Evolutionary conservation across 1,140 invertebrate species (phyloP).

Genomic region (Drosophila cardini): DNA sequence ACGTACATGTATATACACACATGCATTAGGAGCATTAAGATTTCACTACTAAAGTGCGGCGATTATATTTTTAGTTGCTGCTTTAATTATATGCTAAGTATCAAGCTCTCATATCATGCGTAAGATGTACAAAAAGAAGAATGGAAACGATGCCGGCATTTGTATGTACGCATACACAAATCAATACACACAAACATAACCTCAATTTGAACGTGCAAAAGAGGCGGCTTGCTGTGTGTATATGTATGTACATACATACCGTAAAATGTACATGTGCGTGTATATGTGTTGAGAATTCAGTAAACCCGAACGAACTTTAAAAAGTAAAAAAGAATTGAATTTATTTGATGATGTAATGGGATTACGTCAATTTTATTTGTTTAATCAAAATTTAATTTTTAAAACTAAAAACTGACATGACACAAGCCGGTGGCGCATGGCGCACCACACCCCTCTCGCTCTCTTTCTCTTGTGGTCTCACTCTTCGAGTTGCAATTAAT

Average conservation of each 20-base stretch:
- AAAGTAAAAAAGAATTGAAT: conserved; percentile 57
- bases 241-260: conserved; percentile 17
- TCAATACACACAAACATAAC: conserved; percentile 47
- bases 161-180: conserved; percentile 36
- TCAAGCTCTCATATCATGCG: conserved; percentile 1
- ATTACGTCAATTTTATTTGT: conserved; percentile 50
- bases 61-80: conserved; percentile 42
- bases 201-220: conserved; percentile 36
- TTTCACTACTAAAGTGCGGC: conserved; percentile 40
- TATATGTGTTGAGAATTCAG: conserved; percentile 54
- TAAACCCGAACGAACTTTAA: conserved; percentile 68
- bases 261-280: conserved; percentile 5
- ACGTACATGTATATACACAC: conserved; percentile 18
- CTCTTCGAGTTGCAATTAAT: conserved; percentile 20
- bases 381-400: conserved; percentile 38
- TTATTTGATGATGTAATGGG: conserved; percentile 70
- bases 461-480: no score
- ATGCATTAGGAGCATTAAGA: conserved; percentile 24
- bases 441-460: neutral
- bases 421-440: conserved; percentile 15
- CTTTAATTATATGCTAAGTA: conserved; percentile 32
- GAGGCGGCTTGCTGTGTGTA: conserved; percentile 11
- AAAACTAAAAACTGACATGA: conserved; percentile 2
- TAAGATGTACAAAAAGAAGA: conserved; percentile 6
- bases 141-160: conserved; percentile 37